Percentiles rank a stretch among this genome's conserved stretches.
phyloP scores from a whole-genome alignment of 2,113 vertebrate genomes.

The Syngnathus floridae region DNA sequence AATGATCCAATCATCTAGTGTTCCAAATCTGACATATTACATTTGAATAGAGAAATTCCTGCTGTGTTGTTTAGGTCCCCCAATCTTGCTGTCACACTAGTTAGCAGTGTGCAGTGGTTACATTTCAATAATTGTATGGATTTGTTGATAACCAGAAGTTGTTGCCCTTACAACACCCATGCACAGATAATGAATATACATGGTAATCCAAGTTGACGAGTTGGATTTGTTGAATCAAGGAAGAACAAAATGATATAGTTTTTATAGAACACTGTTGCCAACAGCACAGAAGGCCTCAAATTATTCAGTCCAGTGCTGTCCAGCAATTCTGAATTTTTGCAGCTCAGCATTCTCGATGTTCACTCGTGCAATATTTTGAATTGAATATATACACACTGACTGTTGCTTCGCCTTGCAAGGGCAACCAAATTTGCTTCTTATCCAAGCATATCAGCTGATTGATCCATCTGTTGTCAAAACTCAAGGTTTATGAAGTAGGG shows the following conservation, averaged over 20 bases:
- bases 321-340: slow-evolving; percentile 29
- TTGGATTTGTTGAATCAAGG: neutral
- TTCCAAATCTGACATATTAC: slow-evolving; percentile 24
- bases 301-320: slow-evolving; percentile 10
- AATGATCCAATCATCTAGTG: slow-evolving; percentile 30
- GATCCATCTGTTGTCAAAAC: slow-evolving; percentile 2
- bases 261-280: neutral
- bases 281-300: neutral
- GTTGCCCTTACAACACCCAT: neutral
- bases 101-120: neutral
- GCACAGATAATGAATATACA: neutral
- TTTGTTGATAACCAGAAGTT: slow-evolving; percentile 8
- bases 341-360: slow-evolving; percentile 31
- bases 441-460: slow-evolving; percentile 9
- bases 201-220: neutral
- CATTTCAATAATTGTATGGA: slow-evolving; percentile 16
- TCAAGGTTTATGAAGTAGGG: neutral
- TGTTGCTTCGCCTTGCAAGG: slow-evolving; percentile 16
- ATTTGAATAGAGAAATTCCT: slow-evolving; percentile 19
- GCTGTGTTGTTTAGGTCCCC: slow-evolving; percentile 16
- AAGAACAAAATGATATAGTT: neutral
- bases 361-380: slow-evolving; percentile 28
- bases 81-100: neutral
- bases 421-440: slow-evolving; percentile 9
- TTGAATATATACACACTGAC: slow-evolving; percentile 18